phyloP scores from a whole-genome alignment of 2,888 invertebrate species.

The Schrankia costaestrigalis region DNA sequence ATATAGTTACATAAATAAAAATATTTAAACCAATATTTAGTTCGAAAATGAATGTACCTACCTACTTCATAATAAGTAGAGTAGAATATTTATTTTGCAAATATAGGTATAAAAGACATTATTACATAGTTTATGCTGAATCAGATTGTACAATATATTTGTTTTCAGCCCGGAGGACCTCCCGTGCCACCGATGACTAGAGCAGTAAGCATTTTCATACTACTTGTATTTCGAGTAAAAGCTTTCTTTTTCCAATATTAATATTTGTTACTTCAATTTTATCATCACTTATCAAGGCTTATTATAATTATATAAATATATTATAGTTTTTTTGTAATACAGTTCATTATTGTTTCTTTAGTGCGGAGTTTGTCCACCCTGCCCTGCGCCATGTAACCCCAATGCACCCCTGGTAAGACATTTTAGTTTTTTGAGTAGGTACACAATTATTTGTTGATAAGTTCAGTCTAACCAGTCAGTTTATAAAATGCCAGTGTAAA shows the following conservation, averaged over 20 bases:
- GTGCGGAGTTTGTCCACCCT: conserved; percentile 71
- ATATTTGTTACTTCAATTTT: no score
- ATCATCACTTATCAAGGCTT: no score
- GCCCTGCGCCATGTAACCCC: conserved; percentile 69
- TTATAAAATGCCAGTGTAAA: no score
- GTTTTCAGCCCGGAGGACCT: conserved; percentile 55
- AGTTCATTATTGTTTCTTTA: conserved; percentile 35
- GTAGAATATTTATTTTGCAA: no score
- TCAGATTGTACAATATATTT: neutral
- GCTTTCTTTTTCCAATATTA: neutral
- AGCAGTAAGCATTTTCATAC: conserved; percentile 48
- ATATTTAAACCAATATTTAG: no score
- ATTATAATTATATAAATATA: neutral
- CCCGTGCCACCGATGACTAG: conserved; percentile 58
- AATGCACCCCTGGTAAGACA: conserved; percentile 60
- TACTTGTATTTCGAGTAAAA: neutral
- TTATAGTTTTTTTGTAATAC: neutral
- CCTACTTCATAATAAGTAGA: no score
- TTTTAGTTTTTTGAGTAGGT: neutral
- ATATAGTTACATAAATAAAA: no score
- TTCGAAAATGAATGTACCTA: no score
- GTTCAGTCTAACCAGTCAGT: no score
- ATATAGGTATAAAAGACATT: no score
- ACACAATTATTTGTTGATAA: neutral
- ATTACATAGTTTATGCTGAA: no score